Evolutionary conservation across 2,797 vertebrate genomes (phyloP).

Genomic region (Vespertilio murinus): DNA sequence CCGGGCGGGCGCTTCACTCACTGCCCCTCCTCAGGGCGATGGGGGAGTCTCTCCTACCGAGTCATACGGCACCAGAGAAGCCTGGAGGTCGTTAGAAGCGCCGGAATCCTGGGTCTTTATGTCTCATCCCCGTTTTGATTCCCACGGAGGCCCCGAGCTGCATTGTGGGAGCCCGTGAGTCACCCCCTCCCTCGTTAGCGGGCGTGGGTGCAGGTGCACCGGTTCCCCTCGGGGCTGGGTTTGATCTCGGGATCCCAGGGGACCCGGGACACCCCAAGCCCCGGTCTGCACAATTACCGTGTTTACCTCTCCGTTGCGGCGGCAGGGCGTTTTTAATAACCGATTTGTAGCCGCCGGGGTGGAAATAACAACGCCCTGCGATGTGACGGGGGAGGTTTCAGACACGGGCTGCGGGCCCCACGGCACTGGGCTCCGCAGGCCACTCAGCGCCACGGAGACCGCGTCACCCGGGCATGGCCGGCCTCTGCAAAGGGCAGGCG

Average conservation of each 20-base stretch:
- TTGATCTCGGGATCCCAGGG: constrained; percentile 34
- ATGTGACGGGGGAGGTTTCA: neutral
- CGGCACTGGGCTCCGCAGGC: accelerated
- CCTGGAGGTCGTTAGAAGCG: neutral
- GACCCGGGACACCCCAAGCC: constrained; percentile 33
- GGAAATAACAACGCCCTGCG: neutral
- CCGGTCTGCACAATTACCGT: constrained; percentile 53
- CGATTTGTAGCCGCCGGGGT: constrained; percentile 27
- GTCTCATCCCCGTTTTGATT: neutral
- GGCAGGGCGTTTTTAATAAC: neutral
- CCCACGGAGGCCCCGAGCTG: neutral
- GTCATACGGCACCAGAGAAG: neutral
- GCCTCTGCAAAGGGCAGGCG: neutral
- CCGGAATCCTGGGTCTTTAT: neutral
- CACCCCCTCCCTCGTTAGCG: neutral
- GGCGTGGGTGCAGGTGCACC: neutral
- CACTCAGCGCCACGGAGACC: accelerated
- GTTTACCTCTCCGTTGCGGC: constrained; percentile 65
- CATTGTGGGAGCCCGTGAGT: neutral
- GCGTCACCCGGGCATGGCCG: accelerated
- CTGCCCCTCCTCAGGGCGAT: accelerated
- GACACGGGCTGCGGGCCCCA: neutral
- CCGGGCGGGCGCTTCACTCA: too few relatives aligned
- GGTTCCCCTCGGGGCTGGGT: neutral
- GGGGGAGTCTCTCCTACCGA: neutral